phyloP scores from a whole-genome alignment of 2,797 vertebrate species.

The Anguilla megastoma region DNA sequence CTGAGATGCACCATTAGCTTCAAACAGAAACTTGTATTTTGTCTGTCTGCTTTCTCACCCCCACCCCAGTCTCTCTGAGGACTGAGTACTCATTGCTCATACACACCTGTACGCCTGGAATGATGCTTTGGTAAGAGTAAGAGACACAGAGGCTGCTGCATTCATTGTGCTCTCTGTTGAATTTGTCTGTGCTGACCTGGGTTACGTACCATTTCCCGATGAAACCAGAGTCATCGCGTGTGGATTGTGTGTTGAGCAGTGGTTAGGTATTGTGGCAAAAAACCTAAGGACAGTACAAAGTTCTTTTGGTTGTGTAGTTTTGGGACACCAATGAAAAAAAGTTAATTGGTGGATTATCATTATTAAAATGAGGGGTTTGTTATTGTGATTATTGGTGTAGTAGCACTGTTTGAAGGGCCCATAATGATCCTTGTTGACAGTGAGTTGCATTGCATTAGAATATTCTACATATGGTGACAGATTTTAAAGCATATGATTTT shows the following conservation, averaged over 20 bases:
- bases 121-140: neutral
- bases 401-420: neutral
- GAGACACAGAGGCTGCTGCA: neutral
- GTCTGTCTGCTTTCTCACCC: neutral
- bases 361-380: neutral
- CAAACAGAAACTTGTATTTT: constrained; percentile 65
- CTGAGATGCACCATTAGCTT: constrained; percentile 69
- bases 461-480: neutral
- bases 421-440: neutral
- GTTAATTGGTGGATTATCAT: constrained; percentile 1
- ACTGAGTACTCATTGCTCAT: neutral
- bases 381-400: neutral
- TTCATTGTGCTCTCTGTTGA: neutral
- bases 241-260: neutral
- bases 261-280: neutral
- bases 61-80: neutral
- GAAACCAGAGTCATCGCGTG: neutral
- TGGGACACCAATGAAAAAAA: neutral
- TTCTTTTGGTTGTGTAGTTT: neutral
- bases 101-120: neutral
- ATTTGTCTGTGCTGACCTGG: neutral
- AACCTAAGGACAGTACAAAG: neutral
- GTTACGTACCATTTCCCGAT: neutral
- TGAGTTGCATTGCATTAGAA: neutral
- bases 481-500: neutral